phyloP scores from a whole-genome alignment of 2,888 invertebrate species.

The Abrostola triplasia region DNA sequence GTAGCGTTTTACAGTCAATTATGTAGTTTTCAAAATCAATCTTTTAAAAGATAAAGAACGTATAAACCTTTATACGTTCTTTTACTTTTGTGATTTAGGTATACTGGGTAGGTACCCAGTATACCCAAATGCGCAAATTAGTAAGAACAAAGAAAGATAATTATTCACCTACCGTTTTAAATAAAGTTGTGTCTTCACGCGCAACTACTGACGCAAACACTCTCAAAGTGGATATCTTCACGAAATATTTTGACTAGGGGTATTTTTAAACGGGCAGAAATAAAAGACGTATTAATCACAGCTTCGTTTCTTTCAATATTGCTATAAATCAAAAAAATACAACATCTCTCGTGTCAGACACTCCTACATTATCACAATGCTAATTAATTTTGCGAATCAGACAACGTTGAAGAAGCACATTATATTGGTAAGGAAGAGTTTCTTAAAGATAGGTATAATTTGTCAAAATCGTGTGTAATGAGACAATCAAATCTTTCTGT shows the following conservation, averaged over 20 bases:
- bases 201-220: conserved; percentile 30
- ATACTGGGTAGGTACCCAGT: no score
- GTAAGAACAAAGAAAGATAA: background rate
- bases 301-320: conserved; percentile 70
- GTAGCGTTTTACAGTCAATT: no score
- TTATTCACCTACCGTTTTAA: conserved; percentile 10
- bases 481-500: no score
- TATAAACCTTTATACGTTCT: no score
- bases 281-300: conserved; percentile 63
- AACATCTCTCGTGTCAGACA: conserved; percentile 58
- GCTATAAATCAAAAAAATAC: conserved; percentile 56
- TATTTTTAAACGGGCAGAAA: conserved; percentile 30
- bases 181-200: conserved; percentile 9
- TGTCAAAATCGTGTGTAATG: conserved; percentile 28
- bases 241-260: conserved; percentile 18
- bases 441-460: conserved; percentile 1
- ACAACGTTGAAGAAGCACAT: conserved; percentile 29
- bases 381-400: conserved; percentile 41
- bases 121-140: no score
- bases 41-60: no score
- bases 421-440: conserved; percentile 14
- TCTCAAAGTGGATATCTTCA: conserved; percentile 5
- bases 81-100: no score
- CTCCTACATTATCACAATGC: conserved; percentile 53
- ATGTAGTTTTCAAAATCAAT: no score